A percentile compares a stretch with the other conserved stretches of the same genome.
Conservation (phyloP, 2,888 invertebrate species). For the Brachypterus glaber region DNA sequence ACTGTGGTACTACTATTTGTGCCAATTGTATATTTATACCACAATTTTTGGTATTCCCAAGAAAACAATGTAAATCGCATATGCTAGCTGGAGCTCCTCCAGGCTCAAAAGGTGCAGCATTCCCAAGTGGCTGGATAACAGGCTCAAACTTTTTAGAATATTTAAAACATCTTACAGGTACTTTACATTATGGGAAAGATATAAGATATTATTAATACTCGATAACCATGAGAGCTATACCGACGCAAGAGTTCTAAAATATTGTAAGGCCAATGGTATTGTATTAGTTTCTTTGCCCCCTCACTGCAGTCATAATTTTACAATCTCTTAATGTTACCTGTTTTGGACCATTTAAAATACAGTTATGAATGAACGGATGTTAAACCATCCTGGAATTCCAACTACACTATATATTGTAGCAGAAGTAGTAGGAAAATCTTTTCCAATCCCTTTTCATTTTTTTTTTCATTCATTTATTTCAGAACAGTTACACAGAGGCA, state of each 20-base stretch:
- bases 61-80: conserved; percentile 8
- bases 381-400: conserved; percentile 11
- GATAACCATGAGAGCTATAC: conserved; percentile 17
- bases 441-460: too few species aligned
- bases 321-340: conserved; percentile 24
- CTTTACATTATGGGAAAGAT: too few species aligned
- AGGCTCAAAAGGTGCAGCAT: too few species aligned
- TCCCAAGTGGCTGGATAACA: conserved; percentile 12
- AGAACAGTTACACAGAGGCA: too few species aligned
- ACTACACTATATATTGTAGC: too few species aligned
- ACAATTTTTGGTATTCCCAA: conserved; percentile 13
- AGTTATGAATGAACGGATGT: conserved; percentile 8
- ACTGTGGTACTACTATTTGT: conserved; percentile 8
- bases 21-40: conserved; percentile 11
- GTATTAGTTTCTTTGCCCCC: conserved; percentile 30
- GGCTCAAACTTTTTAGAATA: conserved; percentile 19
- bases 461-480: too few species aligned
- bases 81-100: too few species aligned
- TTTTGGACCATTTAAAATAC: conserved; percentile 17
- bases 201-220: too few species aligned
- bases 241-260: conserved; percentile 13
- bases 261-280: conserved; percentile 15
- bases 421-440: too few species aligned
- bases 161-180: conserved; percentile 27
- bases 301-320: too few species aligned